Percentiles rank a stretch among this genome's conserved stretches.
Conservation (phyloP, 2,888 invertebrate species). For the Netelia inedita region DNA sequence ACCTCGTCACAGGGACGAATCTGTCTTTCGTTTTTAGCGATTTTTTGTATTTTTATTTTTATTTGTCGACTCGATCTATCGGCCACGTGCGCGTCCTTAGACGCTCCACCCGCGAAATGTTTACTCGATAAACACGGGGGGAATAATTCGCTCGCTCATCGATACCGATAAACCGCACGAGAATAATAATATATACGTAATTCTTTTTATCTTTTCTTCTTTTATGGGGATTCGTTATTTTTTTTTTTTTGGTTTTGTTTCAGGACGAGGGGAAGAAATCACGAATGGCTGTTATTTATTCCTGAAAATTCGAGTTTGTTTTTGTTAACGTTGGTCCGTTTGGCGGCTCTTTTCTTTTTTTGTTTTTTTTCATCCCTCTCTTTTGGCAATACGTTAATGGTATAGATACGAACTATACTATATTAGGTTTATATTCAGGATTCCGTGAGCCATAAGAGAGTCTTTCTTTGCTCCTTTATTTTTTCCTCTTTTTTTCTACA, state of each 20-base stretch:
- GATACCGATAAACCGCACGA: constrained; percentile 55
- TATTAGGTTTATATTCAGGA: constrained; percentile 68
- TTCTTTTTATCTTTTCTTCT: constrained; percentile 12
- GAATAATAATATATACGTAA: constrained; percentile 51
- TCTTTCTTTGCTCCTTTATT: constrained; percentile 51
- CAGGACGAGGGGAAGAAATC: background rate
- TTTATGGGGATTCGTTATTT: background rate
- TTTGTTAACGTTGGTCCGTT: constrained; percentile 57
- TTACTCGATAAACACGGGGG: constrained; percentile 68
- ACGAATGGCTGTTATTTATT: background rate
- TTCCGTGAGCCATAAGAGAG: constrained; percentile 55
- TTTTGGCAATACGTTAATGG: constrained; percentile 45
- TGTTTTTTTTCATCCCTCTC: constrained; percentile 30
- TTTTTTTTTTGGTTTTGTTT: constrained; percentile 4
- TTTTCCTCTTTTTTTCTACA: constrained; percentile 9
- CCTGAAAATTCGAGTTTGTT: background rate
- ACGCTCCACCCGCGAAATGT: constrained; percentile 49
- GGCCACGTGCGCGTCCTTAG: constrained; percentile 53
- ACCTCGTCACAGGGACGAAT: background rate
- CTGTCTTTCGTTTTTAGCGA: background rate
- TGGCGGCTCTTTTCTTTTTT: constrained; percentile 6
- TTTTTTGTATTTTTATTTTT: no score
- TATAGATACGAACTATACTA: constrained; percentile 52
- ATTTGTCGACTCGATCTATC: constrained; percentile 3
- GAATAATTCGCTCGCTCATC: constrained; percentile 60